Base-by-base conservation (phyloP, 2,113 vertebrate genomes). In the Barbus barbus region DNA sequence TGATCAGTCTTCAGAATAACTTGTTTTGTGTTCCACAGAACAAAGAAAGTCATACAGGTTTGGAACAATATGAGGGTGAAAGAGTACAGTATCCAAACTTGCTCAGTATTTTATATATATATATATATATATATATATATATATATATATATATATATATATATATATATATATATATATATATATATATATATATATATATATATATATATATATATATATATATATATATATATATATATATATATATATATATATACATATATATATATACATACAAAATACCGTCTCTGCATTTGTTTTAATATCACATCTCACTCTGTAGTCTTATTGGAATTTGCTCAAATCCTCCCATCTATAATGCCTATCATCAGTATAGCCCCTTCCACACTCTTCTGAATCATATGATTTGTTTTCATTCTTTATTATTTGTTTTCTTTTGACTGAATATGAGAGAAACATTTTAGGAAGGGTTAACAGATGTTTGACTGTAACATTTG, bases 401-500 rank as follows among this genome's bases (percentile, higher is more conserved):
- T 44, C 22, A 1, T 24, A 44, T 24, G 22, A 75, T 75, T 13
- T 26, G 14, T 16, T 74, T 74, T 41, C 12, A 7, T 26, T 67
- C 9, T 20, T 53, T 24, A 28, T 28, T 12, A 63, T 51, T 53
- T 77, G 44, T 14, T 38, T 78, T 51, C 26, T 41, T 84, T 78
- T 84, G 28, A 11, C 18, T 58, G 28, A 13, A 58, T 14, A n/a
- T 78, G 48, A 78, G 12, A 33, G 33, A 78, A 33, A 61, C 36
- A 20, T 20, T 46, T 75, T 41, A 41, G 48, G 33, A 51, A 3
- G 22, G 56, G 74, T 53, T 77, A 51, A 78, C 61, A 69, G 36
- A 79, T 41, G 36, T 38, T 6, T 6, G 38, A 65, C 24, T 46
- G 76, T 78, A 78, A 38, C 36, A 22, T 80, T 80, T 14, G 60